These are phyloP conservation scores for Drosophila lutescens DNA, from an alignment of 2,888 invertebrate genomes.

Conservation along the genomic window DNA sequence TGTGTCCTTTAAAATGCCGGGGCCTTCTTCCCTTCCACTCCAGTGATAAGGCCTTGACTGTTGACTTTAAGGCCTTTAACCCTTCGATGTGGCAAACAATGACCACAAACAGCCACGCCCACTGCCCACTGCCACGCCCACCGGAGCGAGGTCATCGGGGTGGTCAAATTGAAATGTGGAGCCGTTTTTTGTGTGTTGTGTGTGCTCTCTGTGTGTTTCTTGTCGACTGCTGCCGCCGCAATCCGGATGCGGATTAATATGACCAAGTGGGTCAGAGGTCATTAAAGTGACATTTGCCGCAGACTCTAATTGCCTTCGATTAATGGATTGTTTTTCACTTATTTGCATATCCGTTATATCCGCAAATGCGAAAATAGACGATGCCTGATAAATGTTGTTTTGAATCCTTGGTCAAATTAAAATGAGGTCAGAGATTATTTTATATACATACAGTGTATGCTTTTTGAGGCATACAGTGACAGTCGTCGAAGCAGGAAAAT, in stretches of 20 bases:
- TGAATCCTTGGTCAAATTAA: background rate
- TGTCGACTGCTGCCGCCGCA: slow-evolving; percentile 22
- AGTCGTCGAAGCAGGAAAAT: no score
- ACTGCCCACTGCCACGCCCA: slow-evolving; percentile 21
- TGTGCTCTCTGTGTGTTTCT: slow-evolving; percentile 14
- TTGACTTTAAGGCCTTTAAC: slow-evolving; percentile 67
- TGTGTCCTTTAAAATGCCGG: slow-evolving; percentile 20
- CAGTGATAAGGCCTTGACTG: slow-evolving; percentile 49
- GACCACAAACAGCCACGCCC: slow-evolving; percentile 20
- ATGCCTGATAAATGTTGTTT: slow-evolving; percentile 47
- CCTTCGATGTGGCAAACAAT: slow-evolving; percentile 52
- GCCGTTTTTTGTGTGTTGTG: slow-evolving; percentile 35
- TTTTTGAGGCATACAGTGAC: background rate
- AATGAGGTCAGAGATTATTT: background rate
- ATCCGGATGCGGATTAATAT: slow-evolving; percentile 43
- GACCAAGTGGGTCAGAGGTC: slow-evolving; percentile 36
- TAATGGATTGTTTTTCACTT: slow-evolving; percentile 50
- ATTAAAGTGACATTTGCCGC: slow-evolving; percentile 64
- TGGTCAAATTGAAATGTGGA: slow-evolving; percentile 66
- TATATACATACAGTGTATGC: background rate
- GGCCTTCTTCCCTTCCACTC: background rate
- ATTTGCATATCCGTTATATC: slow-evolving; percentile 30
- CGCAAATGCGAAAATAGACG: slow-evolving; percentile 54
- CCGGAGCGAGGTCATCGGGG: slow-evolving; percentile 59
- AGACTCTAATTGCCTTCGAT: slow-evolving; percentile 62